phyloP scores from a whole-genome alignment of 2,113 vertebrate species.

The Oophaga pumilio region DNA sequence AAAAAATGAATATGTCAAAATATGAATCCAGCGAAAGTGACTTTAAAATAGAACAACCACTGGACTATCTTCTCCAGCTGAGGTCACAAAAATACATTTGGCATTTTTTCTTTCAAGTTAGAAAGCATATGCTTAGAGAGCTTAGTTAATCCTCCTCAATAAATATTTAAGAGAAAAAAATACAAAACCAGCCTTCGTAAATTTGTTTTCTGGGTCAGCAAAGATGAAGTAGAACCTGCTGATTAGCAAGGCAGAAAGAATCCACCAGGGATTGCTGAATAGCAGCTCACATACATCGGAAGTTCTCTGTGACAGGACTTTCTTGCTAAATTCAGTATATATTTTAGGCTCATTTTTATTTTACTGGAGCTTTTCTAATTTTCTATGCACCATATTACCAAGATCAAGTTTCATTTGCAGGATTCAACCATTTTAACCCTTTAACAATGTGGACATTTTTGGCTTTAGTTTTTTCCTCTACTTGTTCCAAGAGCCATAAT shows the following conservation, averaged over 20 bases:
- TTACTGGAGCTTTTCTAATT: not conserved
- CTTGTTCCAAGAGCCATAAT: no score
- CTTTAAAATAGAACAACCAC: conserved; percentile 29
- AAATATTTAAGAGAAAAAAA: conserved; percentile 33
- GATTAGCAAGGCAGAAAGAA: conserved; percentile 56
- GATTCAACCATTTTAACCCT: not conserved
- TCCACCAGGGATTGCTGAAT: conserved; percentile 11
- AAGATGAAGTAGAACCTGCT: conserved; percentile 39
- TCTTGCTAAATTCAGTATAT: not conserved
- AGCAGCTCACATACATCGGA: conserved; percentile 10
- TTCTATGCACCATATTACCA: not conserved
- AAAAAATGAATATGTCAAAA: conserved; percentile 50
- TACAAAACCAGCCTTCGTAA: conserved; percentile 11
- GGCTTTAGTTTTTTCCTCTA: no score
- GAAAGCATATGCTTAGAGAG: not conserved
- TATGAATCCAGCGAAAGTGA: conserved; percentile 8
- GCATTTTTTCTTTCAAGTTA: not conserved
- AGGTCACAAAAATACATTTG: not conserved
- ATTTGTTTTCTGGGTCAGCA: conserved; percentile 52
- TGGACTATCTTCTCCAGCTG: not conserved
- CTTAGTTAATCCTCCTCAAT: conserved; percentile 30
- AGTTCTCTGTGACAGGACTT: conserved; percentile 32
- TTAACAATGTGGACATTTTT: not conserved
- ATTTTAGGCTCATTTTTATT: conserved; percentile 10
- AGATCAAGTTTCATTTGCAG: not conserved